Base-by-base conservation (phyloP, 2,888 invertebrate genomes). In the Sphecodes monilicornis region DNA sequence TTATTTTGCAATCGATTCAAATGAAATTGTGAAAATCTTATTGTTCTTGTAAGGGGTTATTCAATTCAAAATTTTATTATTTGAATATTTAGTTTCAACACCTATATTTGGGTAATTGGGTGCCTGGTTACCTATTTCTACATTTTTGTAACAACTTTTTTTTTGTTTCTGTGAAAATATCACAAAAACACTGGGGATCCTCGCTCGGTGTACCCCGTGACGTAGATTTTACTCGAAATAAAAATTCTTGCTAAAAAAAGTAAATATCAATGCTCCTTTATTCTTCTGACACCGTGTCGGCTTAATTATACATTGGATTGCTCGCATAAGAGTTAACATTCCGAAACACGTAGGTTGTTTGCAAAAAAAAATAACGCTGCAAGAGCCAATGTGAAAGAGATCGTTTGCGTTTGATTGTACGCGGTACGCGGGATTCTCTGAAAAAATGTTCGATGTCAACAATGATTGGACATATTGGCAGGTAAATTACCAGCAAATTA, bases 401-500 rank as follows among this genome's bases (percentile, higher is more conserved):
- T 66, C 22, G 22, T 4, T 66, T 22, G 22, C 18, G 64, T 36
- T 22, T 3, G 64, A 64, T 64, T 1, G 10, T 32, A 32, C 18
- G 8, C 32, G 66, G 68, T 43, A 29, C 54, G 71, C 60, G 29
- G 41, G 66, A 57, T 71, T 77, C 70, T 39, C 22, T 43, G 68
- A 71, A 50, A 76, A 80, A 71, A 66, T 76, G 72, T 86, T 77
- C 84, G 39, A 72, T 80, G 81, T 79, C 78, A 80, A 85, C 72
- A 84, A 75, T 84, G 87, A 89, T 84, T 87, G 82, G 82, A 80
- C 41, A 80, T 89, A 91, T 91, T 86, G 88, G 89, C 89, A 89
- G 88, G 86, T 88, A 87, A 89, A 88, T 89, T 85, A 84, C 78
- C 66, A 86, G 86, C 89, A 91, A 93, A 93, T 93, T 93, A 91